phyloP scores from a whole-genome alignment of 1,140 invertebrate species.

The Chlorops oryzae region DNA sequence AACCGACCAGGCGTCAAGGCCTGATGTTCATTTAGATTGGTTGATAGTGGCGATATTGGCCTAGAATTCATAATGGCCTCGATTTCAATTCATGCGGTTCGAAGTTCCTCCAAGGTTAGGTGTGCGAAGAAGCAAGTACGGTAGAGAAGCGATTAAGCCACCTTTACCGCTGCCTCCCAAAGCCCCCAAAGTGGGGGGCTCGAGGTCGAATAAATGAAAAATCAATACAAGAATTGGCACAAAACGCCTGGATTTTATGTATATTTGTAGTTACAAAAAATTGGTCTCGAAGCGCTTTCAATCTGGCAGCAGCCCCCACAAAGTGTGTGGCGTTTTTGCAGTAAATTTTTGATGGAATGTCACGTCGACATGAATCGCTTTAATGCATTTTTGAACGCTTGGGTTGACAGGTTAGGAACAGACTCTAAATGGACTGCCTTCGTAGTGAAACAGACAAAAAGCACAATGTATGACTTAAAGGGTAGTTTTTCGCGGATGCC shows the following conservation, averaged over 20 bases:
- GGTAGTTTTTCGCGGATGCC: slow-evolving; percentile 7
- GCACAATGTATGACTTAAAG: slow-evolving; percentile 13
- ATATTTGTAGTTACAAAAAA: too few species aligned
- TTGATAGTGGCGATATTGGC: not conserved
- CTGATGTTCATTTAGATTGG: not conserved
- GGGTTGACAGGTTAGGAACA: slow-evolving; percentile 19
- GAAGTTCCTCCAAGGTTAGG: not conserved
- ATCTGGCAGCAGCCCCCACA: slow-evolving; percentile 17
- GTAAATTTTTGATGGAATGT: slow-evolving; percentile 16
- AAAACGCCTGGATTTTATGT: not conserved
- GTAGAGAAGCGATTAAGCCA: not conserved
- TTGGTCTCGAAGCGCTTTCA: slow-evolving; percentile 11
- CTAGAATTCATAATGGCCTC: not conserved
- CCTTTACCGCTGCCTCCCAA: slow-evolving; percentile 12
- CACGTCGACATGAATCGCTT: slow-evolving; percentile 21
- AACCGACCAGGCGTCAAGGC: not conserved
- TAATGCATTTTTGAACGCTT: slow-evolving; percentile 18
- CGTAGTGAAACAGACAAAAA: slow-evolving; percentile 23
- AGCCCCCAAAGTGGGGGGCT: slow-evolving; percentile 8
- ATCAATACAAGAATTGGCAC: not conserved
- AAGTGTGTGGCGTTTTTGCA: slow-evolving; percentile 43
- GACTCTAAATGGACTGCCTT: slow-evolving; percentile 35
- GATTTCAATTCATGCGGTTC: not conserved
- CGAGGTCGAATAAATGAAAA: slow-evolving; percentile 2
- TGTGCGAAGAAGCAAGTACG: not conserved